A percentile compares a stretch with the other conserved stretches of the same genome.
Conservation (phyloP, 2,888 invertebrate species). For the Drosophila silvestris region DNA sequence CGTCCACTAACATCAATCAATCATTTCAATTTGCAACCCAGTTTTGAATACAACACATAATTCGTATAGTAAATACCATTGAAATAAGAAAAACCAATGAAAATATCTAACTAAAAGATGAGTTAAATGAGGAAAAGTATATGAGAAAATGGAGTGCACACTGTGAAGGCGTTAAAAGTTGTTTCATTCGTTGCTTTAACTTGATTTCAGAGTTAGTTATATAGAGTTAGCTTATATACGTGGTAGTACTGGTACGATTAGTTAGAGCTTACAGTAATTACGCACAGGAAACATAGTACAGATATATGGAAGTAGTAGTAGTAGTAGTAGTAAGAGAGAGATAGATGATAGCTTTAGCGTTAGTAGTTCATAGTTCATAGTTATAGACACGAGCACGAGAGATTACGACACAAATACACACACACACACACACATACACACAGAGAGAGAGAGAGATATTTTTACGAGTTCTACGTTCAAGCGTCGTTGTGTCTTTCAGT, state of each 20-base stretch:
- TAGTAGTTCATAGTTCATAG: conserved; percentile 25
- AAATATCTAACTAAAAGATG: conserved; percentile 23
- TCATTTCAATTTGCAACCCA: conserved; percentile 49
- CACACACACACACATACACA: conserved; percentile 50
- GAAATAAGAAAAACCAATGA: conserved; percentile 21
- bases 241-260: conserved; percentile 19
- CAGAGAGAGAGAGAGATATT: neutral
- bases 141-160: conserved; percentile 72
- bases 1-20: conserved; percentile 61
- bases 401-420: conserved; percentile 45
- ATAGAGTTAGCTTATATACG: conserved; percentile 20
- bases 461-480: conserved; percentile 49
- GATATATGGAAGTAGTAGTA: conserved; percentile 30
- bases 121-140: conserved; percentile 39
- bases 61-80: conserved; percentile 20
- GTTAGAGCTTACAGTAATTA: conserved; percentile 43
- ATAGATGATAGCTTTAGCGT: conserved; percentile 35
- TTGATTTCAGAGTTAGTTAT: conserved; percentile 18
- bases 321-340: conserved; percentile 21
- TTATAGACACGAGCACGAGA: conserved; percentile 45
- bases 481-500: conserved; percentile 45
- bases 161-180: conserved; percentile 37
- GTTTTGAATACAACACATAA: conserved; percentile 53
- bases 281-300: conserved; percentile 51
- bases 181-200: conserved; percentile 48